These are phyloP conservation scores for Acanthornis magna DNA, from an alignment of 2,797 vertebrate species.

Conservation along the genomic window DNA sequence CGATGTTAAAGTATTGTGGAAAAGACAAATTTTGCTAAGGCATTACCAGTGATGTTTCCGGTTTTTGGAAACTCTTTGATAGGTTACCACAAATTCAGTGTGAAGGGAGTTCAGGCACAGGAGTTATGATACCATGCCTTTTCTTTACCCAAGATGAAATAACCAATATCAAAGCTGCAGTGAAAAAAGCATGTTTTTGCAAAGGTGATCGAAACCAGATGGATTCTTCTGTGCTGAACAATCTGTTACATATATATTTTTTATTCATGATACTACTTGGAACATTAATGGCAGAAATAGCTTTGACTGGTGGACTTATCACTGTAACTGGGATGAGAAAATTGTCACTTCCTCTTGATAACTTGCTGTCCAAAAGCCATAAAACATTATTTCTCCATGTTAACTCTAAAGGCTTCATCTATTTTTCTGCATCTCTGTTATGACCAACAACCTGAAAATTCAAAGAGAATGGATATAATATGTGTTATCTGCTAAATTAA, in stretches of 20 bases:
- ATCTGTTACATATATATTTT: background rate
- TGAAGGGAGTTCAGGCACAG: background rate
- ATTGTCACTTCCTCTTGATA: slow-evolving; percentile 3
- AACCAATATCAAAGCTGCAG: background rate
- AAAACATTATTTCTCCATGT: background rate
- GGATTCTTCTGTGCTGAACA: background rate
- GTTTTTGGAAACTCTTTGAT: background rate
- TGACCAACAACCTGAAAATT: slow-evolving; percentile 18
- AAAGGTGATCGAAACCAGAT: background rate
- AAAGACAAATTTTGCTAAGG: background rate
- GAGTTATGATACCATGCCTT: background rate
- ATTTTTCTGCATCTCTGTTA: background rate
- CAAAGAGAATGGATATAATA: background rate
- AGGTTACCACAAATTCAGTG: background rate
- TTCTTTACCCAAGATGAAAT: background rate
- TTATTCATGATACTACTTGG: background rate
- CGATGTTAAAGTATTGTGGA: background rate
- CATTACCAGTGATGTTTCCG: background rate
- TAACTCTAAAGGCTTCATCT: slow-evolving; percentile 15
- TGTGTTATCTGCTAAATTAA: background rate
- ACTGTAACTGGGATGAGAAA: background rate
- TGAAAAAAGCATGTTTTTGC: background rate
- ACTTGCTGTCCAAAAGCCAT: slow-evolving; percentile 8
- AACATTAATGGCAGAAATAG: background rate
- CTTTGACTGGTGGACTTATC: background rate